phyloP scores from a whole-genome alignment of 1,140 invertebrate genomes.

The Spodoptera litura region DNA sequence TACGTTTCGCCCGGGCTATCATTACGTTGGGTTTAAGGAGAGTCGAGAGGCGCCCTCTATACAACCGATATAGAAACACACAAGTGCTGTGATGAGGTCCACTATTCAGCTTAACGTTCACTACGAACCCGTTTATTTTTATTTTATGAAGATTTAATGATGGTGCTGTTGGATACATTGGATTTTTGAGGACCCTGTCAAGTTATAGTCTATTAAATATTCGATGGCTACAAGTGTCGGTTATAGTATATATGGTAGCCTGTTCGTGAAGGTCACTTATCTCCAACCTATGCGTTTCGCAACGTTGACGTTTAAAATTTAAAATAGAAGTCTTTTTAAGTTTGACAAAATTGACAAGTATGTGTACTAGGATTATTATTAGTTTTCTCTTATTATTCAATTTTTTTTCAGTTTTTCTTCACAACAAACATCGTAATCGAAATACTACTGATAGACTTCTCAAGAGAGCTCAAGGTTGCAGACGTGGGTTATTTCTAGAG shows the following conservation, averaged over 20 bases:
- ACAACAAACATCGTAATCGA: background rate
- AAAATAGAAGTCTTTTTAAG: no score
- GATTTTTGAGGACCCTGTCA: conserved; percentile 5
- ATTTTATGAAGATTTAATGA: conserved; percentile 19
- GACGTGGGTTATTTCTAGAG: conserved; percentile 19
- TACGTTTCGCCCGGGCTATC: background rate
- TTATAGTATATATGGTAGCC: background rate
- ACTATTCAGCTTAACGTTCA: conserved; percentile 7
- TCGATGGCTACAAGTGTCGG: background rate
- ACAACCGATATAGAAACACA: background rate
- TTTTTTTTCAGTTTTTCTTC: no score
- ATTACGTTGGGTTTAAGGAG: conserved; percentile 3
- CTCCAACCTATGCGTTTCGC: background rate
- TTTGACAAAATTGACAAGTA: no score
- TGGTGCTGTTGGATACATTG: background rate
- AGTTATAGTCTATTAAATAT: conserved; percentile 1
- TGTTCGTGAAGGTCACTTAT: background rate
- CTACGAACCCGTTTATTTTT: background rate
- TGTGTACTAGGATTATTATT: no score
- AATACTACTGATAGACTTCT: background rate
- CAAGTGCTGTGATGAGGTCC: conserved; percentile 3
- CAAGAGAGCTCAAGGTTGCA: conserved; percentile 13
- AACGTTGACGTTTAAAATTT: background rate
- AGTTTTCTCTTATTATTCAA: no score
- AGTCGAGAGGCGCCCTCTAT: no score